Evolutionary conservation across 2,888 invertebrate species (phyloP).

Genomic region (Euplagia quadripunctaria): DNA sequence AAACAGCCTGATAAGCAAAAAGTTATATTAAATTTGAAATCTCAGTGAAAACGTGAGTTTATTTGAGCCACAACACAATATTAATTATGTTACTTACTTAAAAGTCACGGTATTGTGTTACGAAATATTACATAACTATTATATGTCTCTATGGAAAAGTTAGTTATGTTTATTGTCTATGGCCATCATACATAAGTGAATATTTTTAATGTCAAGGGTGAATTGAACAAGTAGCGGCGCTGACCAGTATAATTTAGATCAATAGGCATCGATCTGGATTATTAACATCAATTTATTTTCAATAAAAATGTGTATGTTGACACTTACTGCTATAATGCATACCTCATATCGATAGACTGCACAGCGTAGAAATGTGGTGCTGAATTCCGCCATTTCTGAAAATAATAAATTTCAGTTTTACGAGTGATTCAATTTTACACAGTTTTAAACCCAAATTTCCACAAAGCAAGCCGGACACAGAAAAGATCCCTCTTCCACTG

Average conservation of each 20-base stretch:
- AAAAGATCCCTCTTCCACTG: slow-evolving; percentile 28
- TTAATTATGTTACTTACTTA: slow-evolving; percentile 18
- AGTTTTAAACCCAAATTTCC: neutral
- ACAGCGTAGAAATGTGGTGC: slow-evolving; percentile 82
- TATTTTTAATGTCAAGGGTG: slow-evolving; percentile 70
- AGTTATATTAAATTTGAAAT: slow-evolving; percentile 21
- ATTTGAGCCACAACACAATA: slow-evolving; percentile 25
- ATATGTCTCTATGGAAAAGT: slow-evolving; percentile 19
- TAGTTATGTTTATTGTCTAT: slow-evolving; percentile 13
- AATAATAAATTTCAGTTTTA: slow-evolving; percentile 45
- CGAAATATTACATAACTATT: slow-evolving; percentile 34
- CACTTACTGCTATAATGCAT: slow-evolving; percentile 59
- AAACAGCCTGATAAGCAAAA: slow-evolving; percentile 6
- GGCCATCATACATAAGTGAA: slow-evolving; percentile 21
- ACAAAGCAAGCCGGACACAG: slow-evolving; percentile 25
- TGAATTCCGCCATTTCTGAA: slow-evolving; percentile 85
- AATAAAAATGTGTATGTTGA: slow-evolving; percentile 55
- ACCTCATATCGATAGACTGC: slow-evolving; percentile 82
- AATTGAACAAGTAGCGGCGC: slow-evolving; percentile 70
- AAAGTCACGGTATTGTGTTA: slow-evolving; percentile 23
- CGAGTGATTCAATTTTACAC: neutral
- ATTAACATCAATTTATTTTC: slow-evolving; percentile 76
- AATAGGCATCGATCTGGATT: slow-evolving; percentile 76
- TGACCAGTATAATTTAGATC: slow-evolving; percentile 75
- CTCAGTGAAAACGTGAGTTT: slow-evolving; percentile 23